Evolutionary conservation across 2,113 vertebrate species (phyloP).

Genomic region (Salvelinus alpinus): DNA sequence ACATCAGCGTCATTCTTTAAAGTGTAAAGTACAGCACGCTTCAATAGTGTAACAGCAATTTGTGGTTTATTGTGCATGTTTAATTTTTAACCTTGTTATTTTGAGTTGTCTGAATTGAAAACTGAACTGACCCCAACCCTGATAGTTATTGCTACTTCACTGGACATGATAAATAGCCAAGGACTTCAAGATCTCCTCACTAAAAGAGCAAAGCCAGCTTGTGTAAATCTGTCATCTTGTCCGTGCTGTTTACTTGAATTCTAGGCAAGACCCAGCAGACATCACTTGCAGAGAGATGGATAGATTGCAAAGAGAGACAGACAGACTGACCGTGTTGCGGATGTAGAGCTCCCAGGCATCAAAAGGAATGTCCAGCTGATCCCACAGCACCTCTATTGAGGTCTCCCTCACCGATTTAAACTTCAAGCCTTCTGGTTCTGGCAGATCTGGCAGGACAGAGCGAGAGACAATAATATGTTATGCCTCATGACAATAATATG

Average conservation of each 20-base stretch:
- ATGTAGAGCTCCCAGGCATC: slow-evolving; percentile 92
- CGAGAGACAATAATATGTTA: slow-evolving; percentile 12
- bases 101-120: too few species aligned
- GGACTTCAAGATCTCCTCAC: not conserved
- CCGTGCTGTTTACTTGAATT: slow-evolving; percentile 1
- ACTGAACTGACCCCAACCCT: not conserved
- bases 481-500: not conserved
- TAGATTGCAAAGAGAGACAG: not conserved
- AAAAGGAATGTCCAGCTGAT: slow-evolving; percentile 86
- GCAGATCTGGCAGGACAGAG: slow-evolving; percentile 75
- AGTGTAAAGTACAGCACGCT: too few species aligned
- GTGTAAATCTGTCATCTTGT: slow-evolving; percentile 2
- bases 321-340: slow-evolving; percentile 80
- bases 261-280: slow-evolving; percentile 12
- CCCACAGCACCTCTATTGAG: slow-evolving; percentile 90
- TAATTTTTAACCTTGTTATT: too few species aligned
- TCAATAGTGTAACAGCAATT: too few species aligned
- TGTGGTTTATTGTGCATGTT: too few species aligned
- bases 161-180: not conserved
- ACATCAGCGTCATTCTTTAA: too few species aligned
- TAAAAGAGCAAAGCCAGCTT: not conserved
- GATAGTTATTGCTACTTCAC: not conserved
- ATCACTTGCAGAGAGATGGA: not conserved
- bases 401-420: slow-evolving; percentile 92
- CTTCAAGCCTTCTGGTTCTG: slow-evolving; percentile 85